Evolutionary conservation across 2,113 vertebrate genomes (phyloP).

Genomic region (Dicentrarchus labrax): DNA sequence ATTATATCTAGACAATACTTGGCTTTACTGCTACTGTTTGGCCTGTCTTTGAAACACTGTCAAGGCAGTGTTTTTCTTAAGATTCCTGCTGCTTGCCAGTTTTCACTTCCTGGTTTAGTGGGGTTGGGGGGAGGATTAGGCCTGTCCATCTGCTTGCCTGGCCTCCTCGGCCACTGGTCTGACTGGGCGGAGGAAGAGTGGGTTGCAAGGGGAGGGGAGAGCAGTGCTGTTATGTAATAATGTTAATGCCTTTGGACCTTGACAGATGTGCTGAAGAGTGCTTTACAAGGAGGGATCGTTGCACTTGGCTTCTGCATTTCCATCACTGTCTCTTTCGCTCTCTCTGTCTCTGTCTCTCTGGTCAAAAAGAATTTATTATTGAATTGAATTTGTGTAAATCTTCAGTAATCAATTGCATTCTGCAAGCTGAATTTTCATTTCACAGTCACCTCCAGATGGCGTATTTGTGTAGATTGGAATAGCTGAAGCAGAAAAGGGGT

Average conservation of each 20-base stretch:
- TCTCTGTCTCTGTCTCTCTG: background rate
- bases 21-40: constrained; percentile 23
- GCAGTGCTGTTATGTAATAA: constrained; percentile 63
- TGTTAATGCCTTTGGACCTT: constrained; percentile 55
- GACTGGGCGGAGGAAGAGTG: constrained; percentile 48
- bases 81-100: constrained; percentile 35
- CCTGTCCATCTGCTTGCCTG: constrained; percentile 59
- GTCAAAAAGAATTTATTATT: background rate
- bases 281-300: constrained; percentile 15
- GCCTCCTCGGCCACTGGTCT: constrained; percentile 57
- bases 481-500: constrained; percentile 16
- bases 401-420: constrained; percentile 8
- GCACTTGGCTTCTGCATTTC: constrained; percentile 5
- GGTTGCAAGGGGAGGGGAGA: background rate
- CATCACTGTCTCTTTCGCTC: background rate
- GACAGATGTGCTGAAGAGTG: constrained; percentile 61
- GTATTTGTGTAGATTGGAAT: constrained; percentile 35
- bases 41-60: constrained; percentile 18
- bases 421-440: background rate
- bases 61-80: constrained; percentile 18
- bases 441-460: constrained; percentile 65
- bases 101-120: constrained; percentile 52
- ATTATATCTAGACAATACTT: constrained; percentile 36
- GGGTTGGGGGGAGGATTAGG: constrained; percentile 19
- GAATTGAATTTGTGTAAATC: constrained; percentile 35